Base-by-base conservation (phyloP, 2,113 vertebrate genomes). In the Cercopithecus mona region DNA sequence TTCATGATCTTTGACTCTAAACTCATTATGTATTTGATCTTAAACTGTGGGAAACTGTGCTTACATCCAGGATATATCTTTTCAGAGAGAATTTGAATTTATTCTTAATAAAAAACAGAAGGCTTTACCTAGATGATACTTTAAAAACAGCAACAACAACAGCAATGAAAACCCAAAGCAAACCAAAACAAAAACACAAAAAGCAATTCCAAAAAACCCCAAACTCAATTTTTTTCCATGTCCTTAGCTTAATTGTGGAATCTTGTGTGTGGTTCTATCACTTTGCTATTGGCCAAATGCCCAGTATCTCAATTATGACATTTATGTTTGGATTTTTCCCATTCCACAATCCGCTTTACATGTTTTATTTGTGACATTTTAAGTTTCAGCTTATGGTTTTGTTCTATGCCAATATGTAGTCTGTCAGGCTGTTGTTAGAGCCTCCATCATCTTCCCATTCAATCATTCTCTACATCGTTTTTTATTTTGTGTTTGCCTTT, bases 1-100 rank as follows among this genome's bases (percentile, higher is more conserved):
- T 96, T 91, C 32, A 68, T 68, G 6, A n/a, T 97, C 64, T 93
- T 96, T 88, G 64, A 82, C 81, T 96, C 52, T 80, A 68, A 88
- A 61, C 32, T 89, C 40, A 52, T 83, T 86, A 22, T 20, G 40
- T 88, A 93, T 96, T 91, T 96, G 87, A 96, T 96, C 66, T 88
- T 93, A 82, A 90, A n/a, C 55, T 70, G 43, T 50, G 38, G 79
- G 48, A 86, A 79, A 82, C 80, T 9, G 27, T 50, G 25, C 52
- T 91, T 79, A 94, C 81, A 75, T 91, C 4, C 18, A 95, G 23
- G 14, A 86, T 52, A 2, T 23, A 17, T 68, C 86, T 84, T 70
- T 87, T 8, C 30, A 78, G 27, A 79, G 52, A 82, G 22, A 23
- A 35, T 70, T 88, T 80, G 27, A 1, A 90, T 81, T 80, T 82